Evolutionary conservation across 1,140 invertebrate species (phyloP).

Genomic region (Drosophila pseudoananassae): DNA sequence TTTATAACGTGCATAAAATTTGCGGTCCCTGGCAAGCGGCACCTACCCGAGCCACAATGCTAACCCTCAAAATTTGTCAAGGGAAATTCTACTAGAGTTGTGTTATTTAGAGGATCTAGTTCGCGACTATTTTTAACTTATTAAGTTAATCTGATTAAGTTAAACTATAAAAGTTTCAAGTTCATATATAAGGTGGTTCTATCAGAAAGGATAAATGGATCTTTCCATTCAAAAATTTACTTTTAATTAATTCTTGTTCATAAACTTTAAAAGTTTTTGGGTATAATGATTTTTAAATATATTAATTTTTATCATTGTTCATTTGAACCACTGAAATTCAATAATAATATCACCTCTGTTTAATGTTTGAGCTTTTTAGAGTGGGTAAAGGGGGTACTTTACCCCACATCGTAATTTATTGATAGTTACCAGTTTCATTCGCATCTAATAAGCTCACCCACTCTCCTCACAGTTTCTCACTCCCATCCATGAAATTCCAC

Average conservation of each 20-base stretch:
- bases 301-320: not conserved
- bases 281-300: no score
- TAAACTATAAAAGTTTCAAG: not conserved
- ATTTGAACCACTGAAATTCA: constrained; percentile 2
- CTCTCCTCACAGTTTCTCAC: constrained; percentile 2
- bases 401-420: constrained; percentile 70
- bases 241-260: no score
- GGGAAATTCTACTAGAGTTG: constrained; percentile 11
- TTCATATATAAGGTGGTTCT: not conserved
- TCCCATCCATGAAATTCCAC: constrained; percentile 14
- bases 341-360: not conserved
- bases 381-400: constrained; percentile 8
- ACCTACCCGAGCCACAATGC: constrained; percentile 55
- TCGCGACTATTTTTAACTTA: no score
- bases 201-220: not conserved
- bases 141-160: no score
- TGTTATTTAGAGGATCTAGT: constrained; percentile 16
- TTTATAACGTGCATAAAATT: constrained; percentile 82
- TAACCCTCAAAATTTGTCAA: constrained; percentile 42
- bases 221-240: no score
- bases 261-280: no score
- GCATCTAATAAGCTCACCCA: constrained; percentile 45
- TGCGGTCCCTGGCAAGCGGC: constrained; percentile 65
- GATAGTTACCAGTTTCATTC: constrained; percentile 56
- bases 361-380: constrained; percentile 17